A percentile compares a stretch with the other conserved stretches of the same genome.
These are phyloP conservation scores for Cylas formicarius DNA, from an alignment of 1,140 invertebrate species.

Conservation along the genomic window DNA sequence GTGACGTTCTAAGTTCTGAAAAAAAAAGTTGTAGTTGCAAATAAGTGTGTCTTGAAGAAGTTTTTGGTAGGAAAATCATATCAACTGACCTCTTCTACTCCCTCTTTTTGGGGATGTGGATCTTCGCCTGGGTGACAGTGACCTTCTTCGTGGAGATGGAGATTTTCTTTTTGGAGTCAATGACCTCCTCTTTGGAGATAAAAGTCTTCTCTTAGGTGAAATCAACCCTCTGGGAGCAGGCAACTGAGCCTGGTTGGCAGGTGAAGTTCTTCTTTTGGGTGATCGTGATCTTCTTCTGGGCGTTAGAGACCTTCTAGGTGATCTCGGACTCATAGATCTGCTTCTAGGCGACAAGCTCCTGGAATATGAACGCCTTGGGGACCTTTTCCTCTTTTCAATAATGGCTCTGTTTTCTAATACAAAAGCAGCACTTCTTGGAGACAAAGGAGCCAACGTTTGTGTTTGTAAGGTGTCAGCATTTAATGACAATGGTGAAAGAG, in stretches of 20 bases:
- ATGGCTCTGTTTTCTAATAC: slow-evolving; percentile 40
- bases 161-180: slow-evolving; percentile 15
- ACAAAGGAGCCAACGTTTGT: slow-evolving; percentile 36
- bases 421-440: slow-evolving; percentile 41
- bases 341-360: slow-evolving; percentile 28
- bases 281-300: slow-evolving; percentile 14
- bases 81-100: slow-evolving; percentile 15
- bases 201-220: slow-evolving; percentile 15
- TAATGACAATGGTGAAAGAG: slow-evolving; percentile 33
- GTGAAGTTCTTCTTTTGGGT: slow-evolving; percentile 12
- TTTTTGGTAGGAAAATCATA: slow-evolving; percentile 3
- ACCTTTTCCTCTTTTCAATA: slow-evolving; percentile 37
- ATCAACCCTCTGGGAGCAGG: slow-evolving; percentile 1
- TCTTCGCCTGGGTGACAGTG: slow-evolving; percentile 14
- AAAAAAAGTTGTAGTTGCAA: slow-evolving; percentile 5
- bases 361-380: slow-evolving; percentile 34
- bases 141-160: slow-evolving; percentile 9
- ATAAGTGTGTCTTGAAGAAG: neutral
- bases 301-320: slow-evolving; percentile 18
- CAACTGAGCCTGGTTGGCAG: slow-evolving; percentile 2
- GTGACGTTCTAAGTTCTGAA: slow-evolving; percentile 11
- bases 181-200: slow-evolving; percentile 21
- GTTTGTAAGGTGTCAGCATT: slow-evolving; percentile 34
- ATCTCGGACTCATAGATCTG: slow-evolving; percentile 17
- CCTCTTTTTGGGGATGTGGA: slow-evolving; percentile 19